Percentiles rank a stretch among this genome's conserved stretches.
These are phyloP conservation scores for Dioctria rufipes DNA, from an alignment of 2,888 invertebrate genomes.

Conservation along the genomic window DNA sequence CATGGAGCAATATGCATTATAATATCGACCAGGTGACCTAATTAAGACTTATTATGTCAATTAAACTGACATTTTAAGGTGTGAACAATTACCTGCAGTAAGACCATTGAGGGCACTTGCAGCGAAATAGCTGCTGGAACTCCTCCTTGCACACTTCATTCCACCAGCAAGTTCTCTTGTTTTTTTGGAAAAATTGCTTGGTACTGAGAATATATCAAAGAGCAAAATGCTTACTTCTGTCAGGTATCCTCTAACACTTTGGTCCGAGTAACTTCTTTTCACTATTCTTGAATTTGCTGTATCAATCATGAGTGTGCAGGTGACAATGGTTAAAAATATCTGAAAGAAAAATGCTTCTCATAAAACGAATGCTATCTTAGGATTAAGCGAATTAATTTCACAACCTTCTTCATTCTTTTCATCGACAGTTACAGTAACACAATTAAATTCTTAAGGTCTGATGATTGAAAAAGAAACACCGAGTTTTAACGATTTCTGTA, in stretches of 20 bases:
- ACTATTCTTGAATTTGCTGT: slow-evolving; percentile 68
- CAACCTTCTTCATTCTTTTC: slow-evolving; percentile 5
- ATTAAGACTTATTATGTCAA: slow-evolving; percentile 1
- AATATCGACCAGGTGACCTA: slow-evolving; percentile 86
- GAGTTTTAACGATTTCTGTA: background rate
- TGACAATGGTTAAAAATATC: slow-evolving; percentile 61
- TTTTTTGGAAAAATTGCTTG: slow-evolving; percentile 62
- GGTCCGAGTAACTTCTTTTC: slow-evolving; percentile 85
- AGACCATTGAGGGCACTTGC: slow-evolving; percentile 90
- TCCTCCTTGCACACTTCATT: slow-evolving; percentile 95
- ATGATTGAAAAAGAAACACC: background rate
- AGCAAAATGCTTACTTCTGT: slow-evolving; percentile 78
- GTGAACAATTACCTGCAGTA: slow-evolving; percentile 77
- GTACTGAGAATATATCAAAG: slow-evolving; percentile 29
- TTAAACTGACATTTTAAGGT: background rate
- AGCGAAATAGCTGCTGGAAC: slow-evolving; percentile 88
- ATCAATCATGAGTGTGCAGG: slow-evolving; percentile 60
- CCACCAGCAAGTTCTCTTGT: slow-evolving; percentile 92
- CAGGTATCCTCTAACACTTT: slow-evolving; percentile 85
- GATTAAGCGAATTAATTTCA: background rate
- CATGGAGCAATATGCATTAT: slow-evolving; percentile 92
- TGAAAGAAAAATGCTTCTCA: slow-evolving; percentile 43
- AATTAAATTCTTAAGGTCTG: background rate
- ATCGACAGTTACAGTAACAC: background rate
- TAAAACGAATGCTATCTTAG: background rate